Base-by-base conservation (phyloP, 2,888 invertebrate genomes). In the Drosophila pseudotakahashii region DNA sequence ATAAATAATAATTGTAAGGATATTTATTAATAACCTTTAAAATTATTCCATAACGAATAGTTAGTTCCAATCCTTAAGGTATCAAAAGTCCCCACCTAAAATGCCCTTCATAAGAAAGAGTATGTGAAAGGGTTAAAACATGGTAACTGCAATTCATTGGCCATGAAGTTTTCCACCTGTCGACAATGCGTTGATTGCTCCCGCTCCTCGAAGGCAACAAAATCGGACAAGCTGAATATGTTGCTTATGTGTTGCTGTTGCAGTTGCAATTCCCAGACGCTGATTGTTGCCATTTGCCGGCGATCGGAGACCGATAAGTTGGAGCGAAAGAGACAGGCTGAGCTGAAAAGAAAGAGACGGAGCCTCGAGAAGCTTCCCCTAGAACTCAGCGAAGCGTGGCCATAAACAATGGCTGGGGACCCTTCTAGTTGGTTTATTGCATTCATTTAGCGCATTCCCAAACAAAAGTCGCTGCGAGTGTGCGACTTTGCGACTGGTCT, bases 131-230 rank as follows among this genome's bases (percentile, higher is more conserved):
- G 36, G 39, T 47, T 44, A 51, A 50, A 60, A 54, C 42, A 32
- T 66, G 79, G 67, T 51, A 68, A 66, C 61, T 72, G 51, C 74
- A 75, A 71, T 73, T 83, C 83, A 80, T 85, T 80, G 85, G 85
- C 76, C 78, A 67, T 78, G 76, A 78, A 81, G 71, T 79, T 83
- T 79, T 77, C 79, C 82, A 88, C 83, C 86, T 85, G 85, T 88
- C 86, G 74, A 60, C 83, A 81, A 76, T 73, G 74, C 81, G 88
- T 73, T 83, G 87, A 83, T 86, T 83, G 86, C 81, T 79, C 70
- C 84, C 79, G 63, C 81, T 72, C 44, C 52, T 14, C 42, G 50
- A 36, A 55, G 30, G 39, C 32, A 47, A 26, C 39, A 13, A 59
- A 42, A 50, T 53, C 41, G 42, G 52, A 53, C 52, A 67, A 42